Conservation (phyloP, 2,113 vertebrate species). For the Alligator mississippiensis region DNA sequence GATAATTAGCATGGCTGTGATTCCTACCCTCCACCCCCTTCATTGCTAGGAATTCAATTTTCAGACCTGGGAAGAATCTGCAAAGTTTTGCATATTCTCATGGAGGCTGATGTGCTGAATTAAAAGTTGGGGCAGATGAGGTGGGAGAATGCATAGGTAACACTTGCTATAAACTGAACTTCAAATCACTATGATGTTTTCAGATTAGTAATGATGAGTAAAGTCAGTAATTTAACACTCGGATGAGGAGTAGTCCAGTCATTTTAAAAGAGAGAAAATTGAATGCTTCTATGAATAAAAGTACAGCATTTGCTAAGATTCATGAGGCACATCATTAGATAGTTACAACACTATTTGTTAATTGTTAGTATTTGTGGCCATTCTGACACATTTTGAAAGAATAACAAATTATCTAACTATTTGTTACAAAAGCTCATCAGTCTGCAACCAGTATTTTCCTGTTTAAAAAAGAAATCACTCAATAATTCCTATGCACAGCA, state of each 20-base stretch:
- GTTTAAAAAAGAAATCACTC: background rate
- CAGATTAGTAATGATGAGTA: background rate
- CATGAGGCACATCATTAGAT: background rate
- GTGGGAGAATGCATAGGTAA: fast-evolving
- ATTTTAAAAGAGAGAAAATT: background rate
- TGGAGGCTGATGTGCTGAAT: background rate
- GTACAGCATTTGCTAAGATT: fast-evolving
- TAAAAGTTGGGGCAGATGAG: background rate
- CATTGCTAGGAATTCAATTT: background rate
- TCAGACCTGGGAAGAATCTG: background rate
- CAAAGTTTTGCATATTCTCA: background rate
- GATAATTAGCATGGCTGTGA: background rate
- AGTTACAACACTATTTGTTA: too few species aligned
- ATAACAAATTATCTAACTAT: background rate
- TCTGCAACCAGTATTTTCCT: background rate
- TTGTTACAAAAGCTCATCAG: background rate
- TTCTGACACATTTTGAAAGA: background rate
- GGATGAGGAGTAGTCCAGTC: background rate
- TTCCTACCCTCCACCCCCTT: constrained; percentile 1
- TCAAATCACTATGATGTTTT: background rate
- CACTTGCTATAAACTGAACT: background rate
- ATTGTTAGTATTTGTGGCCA: too few species aligned
- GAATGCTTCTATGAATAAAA: background rate
- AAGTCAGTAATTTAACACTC: background rate
- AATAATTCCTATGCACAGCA: background rate